Conservation (phyloP, 1,140 invertebrate genomes). For the Drosophila jambulina region DNA sequence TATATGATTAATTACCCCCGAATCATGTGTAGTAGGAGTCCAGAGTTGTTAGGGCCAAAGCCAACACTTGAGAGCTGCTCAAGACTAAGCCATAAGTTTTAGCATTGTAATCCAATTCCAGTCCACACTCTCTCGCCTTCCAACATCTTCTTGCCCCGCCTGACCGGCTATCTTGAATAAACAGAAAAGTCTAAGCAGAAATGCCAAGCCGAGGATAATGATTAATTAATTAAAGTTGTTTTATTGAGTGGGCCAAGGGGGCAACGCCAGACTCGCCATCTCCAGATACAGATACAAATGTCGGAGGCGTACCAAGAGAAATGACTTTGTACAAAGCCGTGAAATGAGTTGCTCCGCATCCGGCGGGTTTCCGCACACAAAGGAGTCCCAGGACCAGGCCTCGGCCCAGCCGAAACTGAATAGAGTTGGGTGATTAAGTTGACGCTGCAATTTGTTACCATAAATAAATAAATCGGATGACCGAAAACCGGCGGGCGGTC, state of each 20-base stretch:
- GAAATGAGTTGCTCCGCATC: conserved; percentile 54
- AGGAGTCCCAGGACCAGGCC: conserved; percentile 16
- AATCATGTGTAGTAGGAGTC: conserved; percentile 25
- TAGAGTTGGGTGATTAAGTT: conserved; percentile 80
- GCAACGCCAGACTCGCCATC: not conserved
- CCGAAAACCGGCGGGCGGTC: conserved; percentile 45
- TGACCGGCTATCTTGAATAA: conserved; percentile 62
- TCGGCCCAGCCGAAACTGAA: conserved; percentile 55
- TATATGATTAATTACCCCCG: conserved; percentile 70
- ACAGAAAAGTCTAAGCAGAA: conserved; percentile 59
- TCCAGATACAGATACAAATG: conserved; percentile 33
- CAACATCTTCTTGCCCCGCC: not conserved
- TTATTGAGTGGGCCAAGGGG: conserved; percentile 62
- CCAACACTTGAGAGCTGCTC: conserved; percentile 39
- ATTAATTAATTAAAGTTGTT: conserved; percentile 83
- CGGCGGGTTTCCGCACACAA: conserved; percentile 30
- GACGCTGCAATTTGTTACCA: conserved; percentile 82
- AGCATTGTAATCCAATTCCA: conserved; percentile 68
- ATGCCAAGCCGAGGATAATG: conserved; percentile 70
- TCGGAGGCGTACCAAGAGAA: conserved; percentile 42
- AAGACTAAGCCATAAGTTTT: conserved; percentile 70
- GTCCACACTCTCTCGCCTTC: not conserved
- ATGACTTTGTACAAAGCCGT: conserved; percentile 55
- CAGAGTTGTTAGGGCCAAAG: conserved; percentile 26
- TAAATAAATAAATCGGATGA: conserved; percentile 81